Base-by-base conservation (phyloP, 2,797 vertebrate species). In the Catostomus latipinnis region DNA sequence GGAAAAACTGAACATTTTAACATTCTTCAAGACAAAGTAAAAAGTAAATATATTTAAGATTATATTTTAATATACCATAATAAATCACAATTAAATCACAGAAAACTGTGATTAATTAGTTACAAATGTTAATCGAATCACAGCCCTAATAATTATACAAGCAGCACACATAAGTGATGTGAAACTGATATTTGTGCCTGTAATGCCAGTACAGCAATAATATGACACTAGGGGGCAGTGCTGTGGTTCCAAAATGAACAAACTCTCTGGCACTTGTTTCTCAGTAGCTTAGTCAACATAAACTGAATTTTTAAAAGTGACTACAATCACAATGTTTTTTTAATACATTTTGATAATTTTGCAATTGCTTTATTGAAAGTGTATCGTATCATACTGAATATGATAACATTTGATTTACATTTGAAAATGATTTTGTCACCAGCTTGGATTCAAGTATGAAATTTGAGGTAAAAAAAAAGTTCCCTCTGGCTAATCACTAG, bases 191-290 rank as follows among this genome's bases (percentile, higher is more conserved):
- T 7, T 57, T 11, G 43, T 53, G n/a, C 13, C 8, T 72, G n/a
- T 58, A 58, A 8, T 18, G 4, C 12, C 1, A 18, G 34, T 48
- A 11, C 53, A 57, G 10, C 8, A 14, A 10, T 16, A 1, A 49
- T 53, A 22, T 22, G 73, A 87, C 93, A 93, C 84, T 85, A 93
- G 94, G 85, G 88, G 93, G 91, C 92, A 91, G 89, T 85, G 81
- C 2, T 83, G 84, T n/a, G 52, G 63, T 48, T 75, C 48, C 1
- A 18, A 63, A 79, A 56, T 43, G 0, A 71, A 43, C n/a, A 48
- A 66, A 60, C 16, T 57, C 6, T 57, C 4, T 2, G 3, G 45
- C 2, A 70, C 76, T 12, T 9, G 0, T 22, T 12, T 14, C n/a
- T 45, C 10, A 18, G 14, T 9, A 1, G 4, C n/a, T 2, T 53